Conservation (phyloP, 2,113 vertebrate species). For the Procapra przewalskii region DNA sequence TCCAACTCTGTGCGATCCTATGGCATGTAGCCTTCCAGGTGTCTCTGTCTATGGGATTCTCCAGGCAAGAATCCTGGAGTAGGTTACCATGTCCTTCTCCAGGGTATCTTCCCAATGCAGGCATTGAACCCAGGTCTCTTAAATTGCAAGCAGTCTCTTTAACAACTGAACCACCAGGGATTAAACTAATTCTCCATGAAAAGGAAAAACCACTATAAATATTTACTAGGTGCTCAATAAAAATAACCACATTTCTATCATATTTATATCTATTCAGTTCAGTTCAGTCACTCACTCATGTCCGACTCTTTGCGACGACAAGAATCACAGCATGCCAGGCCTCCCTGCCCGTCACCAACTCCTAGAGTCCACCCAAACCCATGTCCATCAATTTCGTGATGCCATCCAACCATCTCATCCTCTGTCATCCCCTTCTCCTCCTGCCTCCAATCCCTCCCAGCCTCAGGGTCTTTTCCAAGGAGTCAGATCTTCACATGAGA, state of each 20-base stretch:
- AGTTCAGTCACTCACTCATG: too few relatives aligned
- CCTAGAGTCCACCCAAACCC: too few relatives aligned
- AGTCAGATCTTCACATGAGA: too few relatives aligned
- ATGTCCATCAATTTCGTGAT: too few relatives aligned
- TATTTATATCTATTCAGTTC: neutral
- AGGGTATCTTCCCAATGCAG: neutral
- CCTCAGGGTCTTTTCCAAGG: too few relatives aligned
- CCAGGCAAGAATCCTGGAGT: neutral
- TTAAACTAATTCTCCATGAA: too few relatives aligned
- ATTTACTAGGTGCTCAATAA: neutral
- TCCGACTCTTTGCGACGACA: accelerated
- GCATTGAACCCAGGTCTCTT: neutral
- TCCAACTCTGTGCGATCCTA: neutral
- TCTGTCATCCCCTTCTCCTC: too few relatives aligned
- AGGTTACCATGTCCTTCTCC: neutral
- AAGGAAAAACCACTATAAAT: neutral
- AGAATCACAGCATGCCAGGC: accelerated
- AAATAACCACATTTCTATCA: neutral
- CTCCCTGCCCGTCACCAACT: too few relatives aligned
- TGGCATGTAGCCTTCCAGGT: neutral
- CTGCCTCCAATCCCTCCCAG: too few relatives aligned
- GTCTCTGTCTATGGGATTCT: neutral
- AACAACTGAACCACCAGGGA: neutral
- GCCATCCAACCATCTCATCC: too few relatives aligned
- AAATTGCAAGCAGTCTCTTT: neutral